phyloP scores from a whole-genome alignment of 2,888 invertebrate genomes.

The Macaria notata region DNA sequence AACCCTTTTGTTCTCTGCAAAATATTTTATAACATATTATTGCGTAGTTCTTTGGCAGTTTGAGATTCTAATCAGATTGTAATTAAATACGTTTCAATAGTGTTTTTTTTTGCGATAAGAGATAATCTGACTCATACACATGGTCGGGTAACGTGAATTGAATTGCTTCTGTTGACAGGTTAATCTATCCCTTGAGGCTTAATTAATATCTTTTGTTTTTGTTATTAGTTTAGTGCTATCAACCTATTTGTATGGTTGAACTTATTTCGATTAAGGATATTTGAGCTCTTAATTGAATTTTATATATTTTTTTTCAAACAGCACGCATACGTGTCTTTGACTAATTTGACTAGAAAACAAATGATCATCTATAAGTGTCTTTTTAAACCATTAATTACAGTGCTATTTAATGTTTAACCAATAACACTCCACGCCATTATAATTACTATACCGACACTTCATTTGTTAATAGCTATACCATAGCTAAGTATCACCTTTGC shows the following conservation, averaged over 20 bases:
- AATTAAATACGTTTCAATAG: conserved; percentile 6
- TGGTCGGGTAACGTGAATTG: conserved; percentile 9
- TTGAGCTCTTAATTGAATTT: no score
- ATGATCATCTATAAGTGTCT: no score
- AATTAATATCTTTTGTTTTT: background rate
- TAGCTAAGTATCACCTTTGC: conserved; percentile 14
- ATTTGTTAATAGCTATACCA: conserved; percentile 4
- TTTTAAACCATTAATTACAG: no score
- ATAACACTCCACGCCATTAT: no score
- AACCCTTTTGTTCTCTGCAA: conserved; percentile 12
- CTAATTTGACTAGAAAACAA: no score
- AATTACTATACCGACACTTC: no score
- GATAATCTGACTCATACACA: background rate
- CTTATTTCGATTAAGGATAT: no score
- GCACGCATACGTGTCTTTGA: no score
- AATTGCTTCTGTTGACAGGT: conserved; percentile 10
- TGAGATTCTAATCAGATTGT: conserved; percentile 4
- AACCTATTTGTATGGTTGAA: no score
- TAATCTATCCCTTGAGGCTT: conserved; percentile 15
- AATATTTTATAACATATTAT: conserved; percentile 20
- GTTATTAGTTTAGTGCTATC: no score
- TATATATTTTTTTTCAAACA: no score
- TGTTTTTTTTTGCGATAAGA: conserved; percentile 6
- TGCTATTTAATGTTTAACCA: no score
- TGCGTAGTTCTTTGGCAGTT: conserved; percentile 3